Evolutionary conservation across 2,888 invertebrate genomes (phyloP).

Genomic region (Uloborus plumipes): DNA sequence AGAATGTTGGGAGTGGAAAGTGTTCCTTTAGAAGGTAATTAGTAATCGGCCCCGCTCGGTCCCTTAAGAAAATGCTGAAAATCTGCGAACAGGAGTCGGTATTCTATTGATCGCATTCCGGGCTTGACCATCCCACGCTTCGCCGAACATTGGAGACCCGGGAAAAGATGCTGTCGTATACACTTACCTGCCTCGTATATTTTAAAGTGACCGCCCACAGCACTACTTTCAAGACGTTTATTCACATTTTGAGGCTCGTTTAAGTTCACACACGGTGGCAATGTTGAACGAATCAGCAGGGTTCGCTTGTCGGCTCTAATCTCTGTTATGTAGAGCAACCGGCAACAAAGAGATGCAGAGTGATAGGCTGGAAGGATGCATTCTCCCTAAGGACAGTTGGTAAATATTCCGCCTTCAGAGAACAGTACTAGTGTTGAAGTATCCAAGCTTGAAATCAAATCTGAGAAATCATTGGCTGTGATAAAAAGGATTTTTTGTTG

Average conservation of each 20-base stretch:
- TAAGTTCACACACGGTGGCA: background rate
- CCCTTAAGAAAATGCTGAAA: conserved; percentile 47
- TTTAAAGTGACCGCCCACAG: conserved; percentile 25
- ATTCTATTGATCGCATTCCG: conserved; percentile 50
- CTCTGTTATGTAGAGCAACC: no score
- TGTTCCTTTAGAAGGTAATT: conserved; percentile 46
- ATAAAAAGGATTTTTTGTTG: no score
- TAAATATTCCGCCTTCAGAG: no score
- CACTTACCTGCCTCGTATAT: conserved; percentile 48
- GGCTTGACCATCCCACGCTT: conserved; percentile 51
- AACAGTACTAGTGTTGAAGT: no score
- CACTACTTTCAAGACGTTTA: conserved; percentile 13
- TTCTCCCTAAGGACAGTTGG: no score
- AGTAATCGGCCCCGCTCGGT: conserved; percentile 45
- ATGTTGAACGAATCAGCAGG: no score
- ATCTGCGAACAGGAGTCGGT: conserved; percentile 12
- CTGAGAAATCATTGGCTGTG: no score
- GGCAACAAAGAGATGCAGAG: no score
- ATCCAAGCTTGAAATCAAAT: no score
- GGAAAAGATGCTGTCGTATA: conserved; percentile 34
- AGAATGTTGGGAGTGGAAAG: background rate
- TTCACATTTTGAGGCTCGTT: conserved; percentile 9
- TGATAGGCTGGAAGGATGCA: no score
- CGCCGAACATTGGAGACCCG: conserved; percentile 24
- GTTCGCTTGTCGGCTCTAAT: no score